Conservation (phyloP, 2,888 invertebrate species). For the Apotomis capreana region DNA sequence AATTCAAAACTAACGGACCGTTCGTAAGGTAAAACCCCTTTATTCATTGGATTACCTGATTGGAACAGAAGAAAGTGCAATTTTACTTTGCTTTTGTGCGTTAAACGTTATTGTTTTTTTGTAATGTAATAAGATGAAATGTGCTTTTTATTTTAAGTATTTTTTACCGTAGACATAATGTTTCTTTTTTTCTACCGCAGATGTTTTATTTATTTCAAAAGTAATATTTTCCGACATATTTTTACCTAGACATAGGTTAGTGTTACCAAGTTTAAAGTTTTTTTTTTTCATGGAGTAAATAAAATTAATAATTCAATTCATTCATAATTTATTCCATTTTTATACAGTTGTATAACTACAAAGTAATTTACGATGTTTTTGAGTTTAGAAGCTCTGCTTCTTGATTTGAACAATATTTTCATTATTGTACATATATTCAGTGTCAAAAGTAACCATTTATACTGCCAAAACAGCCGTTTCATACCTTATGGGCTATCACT, state of each 20-base stretch:
- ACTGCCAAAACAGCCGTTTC: too few species aligned
- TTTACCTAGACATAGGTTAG: not conserved
- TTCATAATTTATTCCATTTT: conserved; percentile 15
- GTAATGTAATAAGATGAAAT: not conserved
- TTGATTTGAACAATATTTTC: not conserved
- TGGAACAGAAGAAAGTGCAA: not conserved
- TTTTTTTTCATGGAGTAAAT: not conserved
- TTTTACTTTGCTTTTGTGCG: not conserved
- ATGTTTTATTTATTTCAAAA: conserved; percentile 6
- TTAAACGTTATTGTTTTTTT: not conserved
- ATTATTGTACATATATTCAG: not conserved
- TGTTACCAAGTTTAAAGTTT: not conserved
- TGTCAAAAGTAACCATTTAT: too few species aligned
- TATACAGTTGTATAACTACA: conserved; percentile 3
- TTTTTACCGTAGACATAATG: conserved; percentile 6
- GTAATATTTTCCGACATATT: not conserved
- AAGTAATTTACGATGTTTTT: not conserved
- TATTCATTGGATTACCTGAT: not conserved
- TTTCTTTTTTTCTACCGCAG: not conserved
- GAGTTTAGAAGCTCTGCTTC: conserved; percentile 1
- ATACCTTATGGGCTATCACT: too few species aligned
- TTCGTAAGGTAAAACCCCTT: too few species aligned
- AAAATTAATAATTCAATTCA: not conserved
- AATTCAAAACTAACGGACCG: too few species aligned
- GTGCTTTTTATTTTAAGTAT: not conserved